phyloP scores from a whole-genome alignment of 2,888 invertebrate species.

The Amiota communis region DNA sequence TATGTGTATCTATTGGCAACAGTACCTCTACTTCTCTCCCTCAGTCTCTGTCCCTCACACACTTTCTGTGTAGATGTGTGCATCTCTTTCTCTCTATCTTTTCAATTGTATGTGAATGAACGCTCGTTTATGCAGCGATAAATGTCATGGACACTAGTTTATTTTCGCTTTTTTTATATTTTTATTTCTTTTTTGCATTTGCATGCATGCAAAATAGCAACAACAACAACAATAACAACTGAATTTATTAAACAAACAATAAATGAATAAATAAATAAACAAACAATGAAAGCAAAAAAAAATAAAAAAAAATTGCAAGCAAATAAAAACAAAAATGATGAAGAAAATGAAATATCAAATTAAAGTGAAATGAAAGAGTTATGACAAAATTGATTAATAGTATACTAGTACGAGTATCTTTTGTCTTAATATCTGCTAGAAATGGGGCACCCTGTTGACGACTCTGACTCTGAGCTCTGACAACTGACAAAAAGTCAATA shows the following conservation, averaged over 20 bases:
- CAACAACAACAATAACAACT: slow-evolving; percentile 8
- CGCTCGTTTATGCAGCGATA: slow-evolving; percentile 40
- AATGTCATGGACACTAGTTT: slow-evolving; percentile 42
- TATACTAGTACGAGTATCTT: too few relatives aligned
- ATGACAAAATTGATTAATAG: too few relatives aligned
- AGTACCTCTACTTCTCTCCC: too few relatives aligned
- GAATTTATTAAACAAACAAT: slow-evolving; percentile 22
- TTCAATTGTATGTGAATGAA: slow-evolving; percentile 15
- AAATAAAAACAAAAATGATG: slow-evolving; percentile 22
- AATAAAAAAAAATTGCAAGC: slow-evolving; percentile 34
- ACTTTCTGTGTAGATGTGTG: too few relatives aligned
- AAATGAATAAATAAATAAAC: slow-evolving; percentile 2
- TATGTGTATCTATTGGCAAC: slow-evolving; percentile 9
- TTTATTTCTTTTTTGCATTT: too few relatives aligned
- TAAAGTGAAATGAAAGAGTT: too few relatives aligned
- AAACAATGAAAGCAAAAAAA: slow-evolving; percentile 46
- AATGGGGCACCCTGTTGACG: too few relatives aligned
- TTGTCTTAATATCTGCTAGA: too few relatives aligned
- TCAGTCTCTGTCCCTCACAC: too few relatives aligned
- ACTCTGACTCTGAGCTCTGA: too few relatives aligned
- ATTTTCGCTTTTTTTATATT: background rate
- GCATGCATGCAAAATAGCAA: background rate
- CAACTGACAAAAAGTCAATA: too few relatives aligned
- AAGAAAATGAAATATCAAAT: background rate
- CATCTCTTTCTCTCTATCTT: slow-evolving; percentile 29